Base-by-base conservation (phyloP, 2,113 vertebrate species). In the Gobiocypris rarus region DNA sequence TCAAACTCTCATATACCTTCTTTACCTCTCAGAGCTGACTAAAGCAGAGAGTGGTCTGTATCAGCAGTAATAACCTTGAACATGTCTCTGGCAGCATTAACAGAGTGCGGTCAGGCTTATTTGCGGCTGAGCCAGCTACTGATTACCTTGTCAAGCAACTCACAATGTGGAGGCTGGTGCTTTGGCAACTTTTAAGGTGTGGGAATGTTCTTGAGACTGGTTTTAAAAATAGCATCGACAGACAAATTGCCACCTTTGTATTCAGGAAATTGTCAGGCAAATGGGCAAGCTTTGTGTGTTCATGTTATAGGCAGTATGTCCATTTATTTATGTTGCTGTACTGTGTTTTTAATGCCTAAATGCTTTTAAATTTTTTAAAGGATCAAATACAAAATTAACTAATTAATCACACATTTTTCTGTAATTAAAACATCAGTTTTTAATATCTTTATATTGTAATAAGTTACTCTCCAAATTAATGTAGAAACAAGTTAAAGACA, bases 41-140 rank as follows among this genome's bases (percentile, higher is more conserved):
- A 85, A 83, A 86, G 87, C 84, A 71, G 76, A 70, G 38, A 3
- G 31, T 28, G 6, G 43, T 87, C 81, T 85, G 80, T 84, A 91
- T 92, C 82, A 89, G 86, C 85, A 89, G 88, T 89, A 92, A 92
- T 93, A 92, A 94, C 92, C 92, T 93, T 93, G 92, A 93, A 90
- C 89, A 89, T 82, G 90, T 89, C 88, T 90, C 65, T 48, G 81
- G 84, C 87, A 86, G 90, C 89, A 92, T 92, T 91, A 92, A 90
- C 84, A 85, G 88, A 69, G 88, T 84, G 88, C 79, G 84, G 77
- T 54, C 63, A 69, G 86, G 89, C 87, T 88, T 90, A 90, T 93
- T 88, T 89, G 87, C 86, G 86, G 84, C 87, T n/a, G 84, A 90
- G 89, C 85, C 88, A 89, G 89, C 84, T 31, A 63, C 88, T 91